phyloP scores from a whole-genome alignment of 2,113 vertebrate species.

The Ancistrus triradiatus region DNA sequence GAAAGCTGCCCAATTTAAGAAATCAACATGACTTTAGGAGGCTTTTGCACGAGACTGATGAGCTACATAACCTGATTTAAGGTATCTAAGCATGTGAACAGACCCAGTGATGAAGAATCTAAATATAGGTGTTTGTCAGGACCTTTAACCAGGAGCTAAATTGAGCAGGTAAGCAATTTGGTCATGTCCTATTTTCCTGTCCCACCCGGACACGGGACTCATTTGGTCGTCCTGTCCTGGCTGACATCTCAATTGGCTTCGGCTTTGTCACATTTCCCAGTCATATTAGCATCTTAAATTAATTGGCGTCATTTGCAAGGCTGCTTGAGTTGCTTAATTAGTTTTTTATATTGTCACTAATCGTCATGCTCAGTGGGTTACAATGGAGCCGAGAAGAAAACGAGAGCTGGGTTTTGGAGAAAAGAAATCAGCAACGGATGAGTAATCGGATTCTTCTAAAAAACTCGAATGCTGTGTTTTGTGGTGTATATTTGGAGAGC shows the following conservation, averaged over 20 bases:
- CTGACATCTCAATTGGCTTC: slow-evolving; percentile 23
- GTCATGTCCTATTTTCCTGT: slow-evolving; percentile 21
- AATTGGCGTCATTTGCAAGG: slow-evolving; percentile 66
- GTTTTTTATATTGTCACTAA: slow-evolving; percentile 67
- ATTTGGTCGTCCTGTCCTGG: slow-evolving; percentile 8
- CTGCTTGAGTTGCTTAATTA: slow-evolving; percentile 65
- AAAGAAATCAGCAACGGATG: too few species aligned
- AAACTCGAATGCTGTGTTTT: too few species aligned
- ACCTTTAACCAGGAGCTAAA: neutral
- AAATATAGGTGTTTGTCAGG: neutral
- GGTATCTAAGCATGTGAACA: too few species aligned
- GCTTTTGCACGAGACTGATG: too few species aligned
- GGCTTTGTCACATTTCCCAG: slow-evolving; percentile 4
- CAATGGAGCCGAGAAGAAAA: slow-evolving; percentile 59
- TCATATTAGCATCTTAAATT: slow-evolving; percentile 63
- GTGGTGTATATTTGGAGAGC: too few species aligned
- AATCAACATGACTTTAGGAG: too few species aligned
- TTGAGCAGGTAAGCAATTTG: slow-evolving; percentile 11
- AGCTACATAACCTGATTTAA: too few species aligned
- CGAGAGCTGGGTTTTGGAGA: slow-evolving; percentile 56
- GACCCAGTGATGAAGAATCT: neutral
- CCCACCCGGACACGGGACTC: slow-evolving; percentile 9
- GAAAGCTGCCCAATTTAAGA: too few species aligned
- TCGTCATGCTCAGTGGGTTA: slow-evolving; percentile 69
- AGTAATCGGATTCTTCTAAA: too few species aligned